Conservation (phyloP, 2,113 vertebrate genomes). For the Anolis carolinensis region DNA sequence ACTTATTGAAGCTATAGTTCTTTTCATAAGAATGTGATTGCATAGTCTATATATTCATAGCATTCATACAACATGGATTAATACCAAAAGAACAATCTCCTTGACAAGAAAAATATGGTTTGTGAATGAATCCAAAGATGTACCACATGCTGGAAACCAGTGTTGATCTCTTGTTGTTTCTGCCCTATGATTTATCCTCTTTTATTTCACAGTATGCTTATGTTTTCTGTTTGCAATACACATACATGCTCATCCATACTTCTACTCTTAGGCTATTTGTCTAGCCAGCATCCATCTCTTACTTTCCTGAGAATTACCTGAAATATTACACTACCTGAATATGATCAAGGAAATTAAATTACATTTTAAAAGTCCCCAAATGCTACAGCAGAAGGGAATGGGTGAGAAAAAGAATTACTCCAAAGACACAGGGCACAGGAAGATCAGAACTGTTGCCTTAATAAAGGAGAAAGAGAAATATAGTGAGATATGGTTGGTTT, state of each 20-base stretch:
- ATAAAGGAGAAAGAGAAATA: background rate
- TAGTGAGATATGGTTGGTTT: background rate
- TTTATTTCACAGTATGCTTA: background rate
- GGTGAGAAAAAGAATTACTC: background rate
- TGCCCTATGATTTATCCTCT: background rate
- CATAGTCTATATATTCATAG: background rate
- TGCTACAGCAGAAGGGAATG: background rate
- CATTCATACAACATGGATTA: background rate
- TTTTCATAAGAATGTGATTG: background rate
- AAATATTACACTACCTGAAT: no score
- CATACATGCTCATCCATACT: background rate
- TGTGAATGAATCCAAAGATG: background rate
- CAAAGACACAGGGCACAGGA: background rate
- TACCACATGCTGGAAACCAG: background rate
- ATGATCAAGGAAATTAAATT: background rate
- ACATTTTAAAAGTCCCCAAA: background rate
- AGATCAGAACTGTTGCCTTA: background rate
- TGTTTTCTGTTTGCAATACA: background rate
- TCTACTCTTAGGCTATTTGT: background rate
- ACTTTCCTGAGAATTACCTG: background rate
- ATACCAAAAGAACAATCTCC: background rate
- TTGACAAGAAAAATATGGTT: background rate
- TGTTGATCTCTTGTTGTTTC: background rate
- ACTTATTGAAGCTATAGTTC: background rate
- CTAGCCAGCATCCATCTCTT: background rate